A percentile compares a stretch with the other conserved stretches of the same genome.
phyloP scores from a whole-genome alignment of 2,888 invertebrate genomes.

The Cinara cedri region DNA sequence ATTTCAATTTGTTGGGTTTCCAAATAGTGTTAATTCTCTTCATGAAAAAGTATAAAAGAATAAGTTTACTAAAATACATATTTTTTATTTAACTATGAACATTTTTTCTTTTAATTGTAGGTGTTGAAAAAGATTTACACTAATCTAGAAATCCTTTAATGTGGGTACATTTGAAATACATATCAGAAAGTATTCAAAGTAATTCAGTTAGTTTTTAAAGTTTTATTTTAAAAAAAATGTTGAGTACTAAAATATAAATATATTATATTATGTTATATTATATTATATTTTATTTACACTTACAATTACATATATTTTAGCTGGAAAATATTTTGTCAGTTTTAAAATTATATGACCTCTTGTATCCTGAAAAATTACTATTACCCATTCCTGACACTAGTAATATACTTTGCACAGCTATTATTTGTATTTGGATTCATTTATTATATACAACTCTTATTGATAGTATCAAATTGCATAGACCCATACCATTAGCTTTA shows the following conservation, averaged over 20 bases:
- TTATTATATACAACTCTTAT: conserved; percentile 89
- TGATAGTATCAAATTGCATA: conserved; percentile 75
- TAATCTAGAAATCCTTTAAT: conserved; percentile 96
- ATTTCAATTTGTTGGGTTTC: conserved; percentile 92
- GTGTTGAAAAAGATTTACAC: conserved; percentile 78
- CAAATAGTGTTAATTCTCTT: conserved; percentile 87
- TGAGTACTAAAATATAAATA: background rate
- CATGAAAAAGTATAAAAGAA: conserved; percentile 75
- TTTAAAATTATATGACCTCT: conserved; percentile 85
- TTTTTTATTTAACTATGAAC: background rate
- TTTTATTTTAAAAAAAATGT: conserved; percentile 5
- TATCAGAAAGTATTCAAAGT: conserved; percentile 94
- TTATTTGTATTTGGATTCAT: conserved; percentile 96
- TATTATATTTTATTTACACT: too few species aligned
- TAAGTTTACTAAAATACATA: background rate
- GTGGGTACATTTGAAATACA: conserved; percentile 95
- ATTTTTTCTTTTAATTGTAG: conserved; percentile 63
- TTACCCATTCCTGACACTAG: conserved; percentile 87
- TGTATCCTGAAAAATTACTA: conserved; percentile 92
- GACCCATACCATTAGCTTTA: conserved; percentile 80
- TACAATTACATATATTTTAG: conserved; percentile 63
- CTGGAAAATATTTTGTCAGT: conserved; percentile 87
- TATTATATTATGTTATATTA: too few species aligned
- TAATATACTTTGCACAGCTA: conserved; percentile 85
- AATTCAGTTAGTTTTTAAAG: conserved; percentile 72